These are phyloP conservation scores for Stenchaetothrips biformis DNA, from an alignment of 2,888 invertebrate species.

Conservation along the genomic window DNA sequence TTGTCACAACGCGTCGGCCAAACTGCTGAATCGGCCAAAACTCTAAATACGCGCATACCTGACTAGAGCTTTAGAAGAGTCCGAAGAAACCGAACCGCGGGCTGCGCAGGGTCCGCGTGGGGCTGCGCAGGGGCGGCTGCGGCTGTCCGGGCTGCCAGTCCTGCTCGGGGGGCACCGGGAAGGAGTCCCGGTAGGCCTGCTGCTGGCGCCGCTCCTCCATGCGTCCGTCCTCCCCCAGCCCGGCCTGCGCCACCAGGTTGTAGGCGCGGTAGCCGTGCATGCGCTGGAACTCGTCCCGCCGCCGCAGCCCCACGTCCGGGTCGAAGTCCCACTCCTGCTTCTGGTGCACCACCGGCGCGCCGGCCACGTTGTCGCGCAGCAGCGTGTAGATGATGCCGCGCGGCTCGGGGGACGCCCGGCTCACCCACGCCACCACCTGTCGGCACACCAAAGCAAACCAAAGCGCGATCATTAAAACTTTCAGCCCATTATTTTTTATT, in stretches of 20 bases:
- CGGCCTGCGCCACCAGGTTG: constrained; percentile 59
- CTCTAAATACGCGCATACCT: too few relatives aligned
- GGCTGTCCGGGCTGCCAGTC: neutral
- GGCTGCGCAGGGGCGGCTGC: neutral
- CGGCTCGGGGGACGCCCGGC: neutral
- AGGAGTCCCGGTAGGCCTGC: constrained; percentile 51
- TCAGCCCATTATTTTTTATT: too few relatives aligned
- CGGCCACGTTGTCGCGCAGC: constrained; percentile 53
- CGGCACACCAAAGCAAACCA: too few relatives aligned
- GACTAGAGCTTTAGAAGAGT: neutral
- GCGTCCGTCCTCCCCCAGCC: constrained; percentile 60
- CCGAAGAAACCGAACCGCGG: too few relatives aligned
- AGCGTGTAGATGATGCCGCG: neutral
- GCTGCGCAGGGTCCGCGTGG: too few relatives aligned
- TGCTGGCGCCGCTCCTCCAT: constrained; percentile 51
- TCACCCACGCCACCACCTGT: neutral
- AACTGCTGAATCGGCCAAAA: too few relatives aligned
- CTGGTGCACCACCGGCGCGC: constrained; percentile 57
- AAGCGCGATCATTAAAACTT: too few relatives aligned
- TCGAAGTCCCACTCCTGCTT: constrained; percentile 59
- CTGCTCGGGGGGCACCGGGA: neutral
- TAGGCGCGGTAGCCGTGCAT: constrained; percentile 60
- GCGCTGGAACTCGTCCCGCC: constrained; percentile 57
- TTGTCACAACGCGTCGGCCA: neutral
- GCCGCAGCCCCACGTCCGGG: constrained; percentile 57